Percentiles rank a stretch among this genome's conserved stretches.
phyloP scores from a whole-genome alignment of 2,113 vertebrate species.

The Protobothrops mucrosquamatus region DNA sequence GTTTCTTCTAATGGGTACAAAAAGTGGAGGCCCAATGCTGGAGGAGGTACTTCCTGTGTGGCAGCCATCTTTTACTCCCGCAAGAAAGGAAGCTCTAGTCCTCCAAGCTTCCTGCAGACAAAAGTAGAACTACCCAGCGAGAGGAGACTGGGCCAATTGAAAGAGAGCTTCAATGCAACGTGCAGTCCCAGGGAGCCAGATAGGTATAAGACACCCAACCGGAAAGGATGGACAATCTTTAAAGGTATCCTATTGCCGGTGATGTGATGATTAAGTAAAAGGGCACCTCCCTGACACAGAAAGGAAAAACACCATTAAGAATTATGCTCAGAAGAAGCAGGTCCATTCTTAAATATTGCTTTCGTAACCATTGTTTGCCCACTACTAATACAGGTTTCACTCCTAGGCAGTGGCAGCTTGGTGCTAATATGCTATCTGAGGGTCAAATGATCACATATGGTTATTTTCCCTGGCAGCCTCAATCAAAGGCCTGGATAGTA shows the following conservation, averaged over 20 bases:
- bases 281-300: neutral
- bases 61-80: neutral
- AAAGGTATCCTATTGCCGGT: neutral
- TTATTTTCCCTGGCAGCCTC: neutral
- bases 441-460: neutral
- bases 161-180: neutral
- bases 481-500: neutral
- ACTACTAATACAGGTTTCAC: neutral
- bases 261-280: neutral
- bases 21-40: conserved; percentile 28
- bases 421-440: neutral
- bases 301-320: neutral
- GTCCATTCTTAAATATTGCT: neutral
- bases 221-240: neutral
- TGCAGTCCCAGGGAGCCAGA: neutral
- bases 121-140: neutral
- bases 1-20: conserved; percentile 31
- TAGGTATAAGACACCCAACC: neutral
- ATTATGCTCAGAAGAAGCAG: neutral
- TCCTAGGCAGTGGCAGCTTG: neutral
- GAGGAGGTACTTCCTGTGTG: conserved; percentile 29
- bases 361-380: neutral
- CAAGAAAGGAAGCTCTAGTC: neutral
- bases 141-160: neutral
- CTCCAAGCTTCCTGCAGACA: neutral